A percentile compares a stretch with the other conserved stretches of the same genome.
phyloP scores from a whole-genome alignment of 2,113 vertebrate genomes.

The Gadus chalcogrammus region DNA sequence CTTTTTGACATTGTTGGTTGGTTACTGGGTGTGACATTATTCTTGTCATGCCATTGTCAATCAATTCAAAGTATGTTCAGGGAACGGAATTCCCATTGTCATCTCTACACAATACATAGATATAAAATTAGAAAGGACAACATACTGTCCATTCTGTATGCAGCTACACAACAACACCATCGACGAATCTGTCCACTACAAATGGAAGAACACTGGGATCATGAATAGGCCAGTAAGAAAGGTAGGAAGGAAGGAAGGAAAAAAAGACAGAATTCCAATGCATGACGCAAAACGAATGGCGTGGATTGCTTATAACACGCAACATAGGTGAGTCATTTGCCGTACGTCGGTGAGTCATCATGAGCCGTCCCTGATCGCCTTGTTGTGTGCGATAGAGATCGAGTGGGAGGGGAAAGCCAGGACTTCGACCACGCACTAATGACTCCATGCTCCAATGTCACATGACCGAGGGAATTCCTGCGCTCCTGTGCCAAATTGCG shows the following conservation, averaged over 20 bases:
- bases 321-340: too few relatives aligned
- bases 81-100: too few relatives aligned
- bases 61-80: too few relatives aligned
- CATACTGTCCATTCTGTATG: too few relatives aligned
- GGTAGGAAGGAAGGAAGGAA: constrained; percentile 1
- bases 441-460: constrained; percentile 44
- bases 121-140: too few relatives aligned
- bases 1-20: too few relatives aligned
- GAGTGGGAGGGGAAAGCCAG: constrained; percentile 23
- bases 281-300: constrained; percentile 7
- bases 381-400: constrained; percentile 15
- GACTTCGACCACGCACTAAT: constrained; percentile 35
- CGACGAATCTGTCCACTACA: too few relatives aligned
- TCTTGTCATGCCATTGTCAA: too few relatives aligned
- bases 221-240: not conserved
- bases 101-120: too few relatives aligned
- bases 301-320: not conserved
- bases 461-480: constrained; percentile 65
- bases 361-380: constrained; percentile 3
- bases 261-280: not conserved
- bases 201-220: too few relatives aligned
- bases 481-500: constrained; percentile 20
- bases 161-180: too few relatives aligned
- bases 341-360: constrained; percentile 42
- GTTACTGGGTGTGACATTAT: too few relatives aligned